Base-by-base conservation (phyloP, 2,888 invertebrate genomes). In the Aleiodes alternator region DNA sequence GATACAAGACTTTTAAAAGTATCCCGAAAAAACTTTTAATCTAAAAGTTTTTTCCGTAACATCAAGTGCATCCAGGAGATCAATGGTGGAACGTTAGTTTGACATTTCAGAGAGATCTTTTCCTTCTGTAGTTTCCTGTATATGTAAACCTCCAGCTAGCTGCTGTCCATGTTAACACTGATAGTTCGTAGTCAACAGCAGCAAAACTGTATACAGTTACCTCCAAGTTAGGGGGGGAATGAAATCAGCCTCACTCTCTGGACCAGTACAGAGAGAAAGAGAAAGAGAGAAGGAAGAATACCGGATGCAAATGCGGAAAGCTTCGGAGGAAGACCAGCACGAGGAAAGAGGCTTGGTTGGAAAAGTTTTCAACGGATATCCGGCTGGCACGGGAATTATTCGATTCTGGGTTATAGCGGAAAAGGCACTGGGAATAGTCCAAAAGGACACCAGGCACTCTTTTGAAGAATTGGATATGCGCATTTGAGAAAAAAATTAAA, bases 301-400 rank as follows among this genome's bases (percentile, higher is more conserved):
- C 55, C 75, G 75, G 71, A 75, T 75, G 75, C 66, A 75, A 75
- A 75, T 75, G 70, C 66, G 71, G 71, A 66, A 75, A 75, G 71
- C 70, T 48, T 66, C 50, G 66, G 57, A 70, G 74, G 70, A 75
- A 66, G 71, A 64, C 69, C 1, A 16, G n/a, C 4, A 11, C 8
- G 38, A 16, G 14, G 38, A 38, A 14, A 12, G 38, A 38, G 12
- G 61, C 38, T 38, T 70, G 43, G 75, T 71, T 61, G 71, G 71
- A 75, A 75, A 61, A 75, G 71, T 75, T 75, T 75, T 70, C 55
- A 70, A 55, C 71, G 66, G 75, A 76, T 72, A 64, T 76, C 79
- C 75, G 75, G 56, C 75, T 75, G 70, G 71, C 70, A 72, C 72
- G 70, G 70, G 74, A 79, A 76, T 78, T 75, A 79, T 77, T 79